Evolutionary conservation across 2,797 vertebrate species (phyloP).

Genomic region (Distichodus sexfasciatus): DNA sequence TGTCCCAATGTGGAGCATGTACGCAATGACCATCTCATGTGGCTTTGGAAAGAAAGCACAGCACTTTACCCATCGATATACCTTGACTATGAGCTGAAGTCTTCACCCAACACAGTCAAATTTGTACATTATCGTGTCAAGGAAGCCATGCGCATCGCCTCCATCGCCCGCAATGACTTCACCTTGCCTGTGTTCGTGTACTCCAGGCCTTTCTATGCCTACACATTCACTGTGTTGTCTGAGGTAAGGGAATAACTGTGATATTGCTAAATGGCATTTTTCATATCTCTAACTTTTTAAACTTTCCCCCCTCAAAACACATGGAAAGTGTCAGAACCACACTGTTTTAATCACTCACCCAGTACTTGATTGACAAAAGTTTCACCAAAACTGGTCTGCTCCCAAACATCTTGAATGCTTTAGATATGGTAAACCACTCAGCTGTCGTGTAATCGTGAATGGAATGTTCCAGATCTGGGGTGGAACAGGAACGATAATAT

Average conservation of each 20-base stretch:
- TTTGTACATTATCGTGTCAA: constrained; percentile 87
- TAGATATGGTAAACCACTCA: constrained; percentile 41
- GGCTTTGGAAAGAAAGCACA: constrained; percentile 86
- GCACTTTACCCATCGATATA: constrained; percentile 88
- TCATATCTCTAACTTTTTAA: neutral
- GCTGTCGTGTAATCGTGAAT: constrained; percentile 38
- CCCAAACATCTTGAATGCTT: constrained; percentile 34
- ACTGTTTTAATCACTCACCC: constrained; percentile 34
- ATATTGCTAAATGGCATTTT: neutral
- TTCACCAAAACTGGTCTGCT: constrained; percentile 22
- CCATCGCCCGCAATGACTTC: constrained; percentile 76
- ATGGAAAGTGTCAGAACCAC: constrained; percentile 25
- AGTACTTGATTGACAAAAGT: constrained; percentile 37
- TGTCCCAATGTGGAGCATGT: constrained; percentile 84
- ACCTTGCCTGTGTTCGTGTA: constrained; percentile 86
- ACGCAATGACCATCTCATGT: constrained; percentile 83
- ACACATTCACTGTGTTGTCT: constrained; percentile 82
- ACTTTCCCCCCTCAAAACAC: neutral
- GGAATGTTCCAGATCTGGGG: constrained; percentile 40
- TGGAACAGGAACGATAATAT: constrained; percentile 13
- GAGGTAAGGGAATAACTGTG: constrained; percentile 71
- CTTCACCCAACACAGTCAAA: constrained; percentile 81
- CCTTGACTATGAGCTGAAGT: constrained; percentile 82
- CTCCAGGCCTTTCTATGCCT: constrained; percentile 87
- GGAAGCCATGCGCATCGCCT: constrained; percentile 85